Percentiles rank a stretch among this genome's conserved stretches.
Evolutionary conservation across 1,140 invertebrate species (phyloP).

Genomic region (Hermatobates lingyangjiaoensis): DNA sequence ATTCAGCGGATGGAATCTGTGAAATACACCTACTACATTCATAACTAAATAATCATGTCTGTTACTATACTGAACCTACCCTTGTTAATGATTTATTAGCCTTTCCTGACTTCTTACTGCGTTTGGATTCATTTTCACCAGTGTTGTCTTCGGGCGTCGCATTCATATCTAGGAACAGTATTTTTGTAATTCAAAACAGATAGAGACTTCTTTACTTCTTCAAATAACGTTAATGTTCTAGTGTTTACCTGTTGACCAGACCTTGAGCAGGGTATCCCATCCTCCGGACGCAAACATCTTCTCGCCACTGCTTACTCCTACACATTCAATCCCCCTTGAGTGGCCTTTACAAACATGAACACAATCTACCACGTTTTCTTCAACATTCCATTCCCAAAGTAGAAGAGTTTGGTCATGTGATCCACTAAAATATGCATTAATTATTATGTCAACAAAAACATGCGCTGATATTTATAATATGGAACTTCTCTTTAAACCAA

Average conservation of each 20-base stretch:
- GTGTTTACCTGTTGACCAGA: constrained; percentile 46
- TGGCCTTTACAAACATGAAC: constrained; percentile 69
- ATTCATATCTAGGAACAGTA: constrained; percentile 20
- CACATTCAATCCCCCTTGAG: constrained; percentile 68
- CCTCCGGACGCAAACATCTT: constrained; percentile 69
- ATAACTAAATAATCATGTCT: too few relatives aligned
- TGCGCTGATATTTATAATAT: neutral
- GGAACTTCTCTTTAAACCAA: constrained; percentile 19
- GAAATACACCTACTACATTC: too few relatives aligned
- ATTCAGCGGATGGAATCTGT: too few relatives aligned
- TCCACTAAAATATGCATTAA: constrained; percentile 31
- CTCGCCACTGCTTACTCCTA: constrained; percentile 45
- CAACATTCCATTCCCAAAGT: constrained; percentile 74
- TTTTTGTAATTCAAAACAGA: neutral
- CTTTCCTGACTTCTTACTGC: constrained; percentile 28
- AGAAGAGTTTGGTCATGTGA: constrained; percentile 85
- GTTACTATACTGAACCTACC: too few relatives aligned
- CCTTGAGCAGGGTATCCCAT: constrained; percentile 70
- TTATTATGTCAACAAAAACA: neutral
- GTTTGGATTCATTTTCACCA: constrained; percentile 28
- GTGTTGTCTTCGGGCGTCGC: constrained; percentile 23
- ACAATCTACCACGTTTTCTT: constrained; percentile 56
- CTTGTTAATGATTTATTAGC: constrained; percentile 24
- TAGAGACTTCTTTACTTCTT: neutral
- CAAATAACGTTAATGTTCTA: neutral